Evolutionary conservation across 2,888 invertebrate species (phyloP), one percentile per base, ranked within the genome.

Genomic region (Chrysolina oricalcia): DNA sequence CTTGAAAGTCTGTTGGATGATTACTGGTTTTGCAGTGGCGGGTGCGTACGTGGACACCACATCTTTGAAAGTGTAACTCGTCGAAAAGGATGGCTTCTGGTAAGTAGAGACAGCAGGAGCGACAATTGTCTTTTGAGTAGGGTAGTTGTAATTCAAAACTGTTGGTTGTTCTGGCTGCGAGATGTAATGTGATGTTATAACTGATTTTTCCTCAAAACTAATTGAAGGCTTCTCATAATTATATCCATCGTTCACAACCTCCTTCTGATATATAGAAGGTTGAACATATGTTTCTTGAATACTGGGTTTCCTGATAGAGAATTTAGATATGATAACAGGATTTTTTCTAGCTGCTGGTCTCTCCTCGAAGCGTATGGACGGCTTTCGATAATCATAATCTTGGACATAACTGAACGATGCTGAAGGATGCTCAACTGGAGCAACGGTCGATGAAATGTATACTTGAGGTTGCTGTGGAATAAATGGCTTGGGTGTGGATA

Each of bases 191-290:
- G 53, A 21, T 21, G 53, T 53, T 19, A 53, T 11, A 13, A 63
- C 56, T 13, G 88, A 87, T 71, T 83, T 83, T 79, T 90, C 89
- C 71, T 87, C 89, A 67, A 89, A 90, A 79, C 85, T 83, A 21
- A 84, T 79, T 11, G 72, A 77, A n/a, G 87, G 86, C 78, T 86
- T 86, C 0, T 83, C 80, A 75, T 89, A 88, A 40, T 84, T 81
- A 76, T 88, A 89, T 63, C 88, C 87, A 66, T 76, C 71, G 35
- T 46, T 23, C 23, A 66, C 70, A 46, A 62, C 48, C 43, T 70
- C 48, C 8, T 41, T 53, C 35, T 56, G 64, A 62, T 68, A 56
- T 21, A 40, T 66, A 41, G 64, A 17, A 70, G 68, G 50, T 48
- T 53, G 35, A 10, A 53, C 53, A 53, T 67, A 48, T 15, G 27